Conservation (phyloP, 2,113 vertebrate species). For the Plestiodon gilberti region DNA sequence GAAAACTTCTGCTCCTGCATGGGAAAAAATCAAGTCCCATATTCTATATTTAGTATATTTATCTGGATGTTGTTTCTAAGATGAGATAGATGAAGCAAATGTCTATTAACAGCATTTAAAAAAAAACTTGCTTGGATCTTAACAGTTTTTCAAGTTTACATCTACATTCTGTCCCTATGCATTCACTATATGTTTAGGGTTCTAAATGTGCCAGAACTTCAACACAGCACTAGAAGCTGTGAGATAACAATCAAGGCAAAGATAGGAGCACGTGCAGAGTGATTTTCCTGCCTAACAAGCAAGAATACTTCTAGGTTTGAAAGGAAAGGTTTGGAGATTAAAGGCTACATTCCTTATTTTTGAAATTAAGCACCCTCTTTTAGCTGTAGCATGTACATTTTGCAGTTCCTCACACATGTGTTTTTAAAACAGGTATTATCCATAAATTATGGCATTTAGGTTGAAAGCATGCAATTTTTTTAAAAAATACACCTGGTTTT, state of each 20-base stretch:
- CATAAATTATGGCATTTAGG: neutral
- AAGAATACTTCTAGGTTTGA: too few relatives aligned
- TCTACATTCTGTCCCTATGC: neutral
- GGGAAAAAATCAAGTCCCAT: too few relatives aligned
- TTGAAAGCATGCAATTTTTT: neutral
- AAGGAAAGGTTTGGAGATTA: neutral
- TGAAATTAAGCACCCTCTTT: neutral
- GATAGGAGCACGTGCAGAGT: neutral
- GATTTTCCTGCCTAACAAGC: neutral
- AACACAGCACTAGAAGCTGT: too few relatives aligned
- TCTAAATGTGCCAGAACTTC: neutral
- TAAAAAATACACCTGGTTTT: neutral
- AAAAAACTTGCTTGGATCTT: neutral
- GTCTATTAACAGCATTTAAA: neutral
- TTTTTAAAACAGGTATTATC: neutral
- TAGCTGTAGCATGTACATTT: neutral
- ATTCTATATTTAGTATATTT: neutral
- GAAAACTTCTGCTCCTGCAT: too few relatives aligned
- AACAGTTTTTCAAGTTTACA: too few relatives aligned
- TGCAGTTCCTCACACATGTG: neutral
- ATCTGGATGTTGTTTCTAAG: neutral
- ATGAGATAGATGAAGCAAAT: neutral
- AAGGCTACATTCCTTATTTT: neutral
- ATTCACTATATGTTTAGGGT: neutral
- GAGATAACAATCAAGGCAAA: neutral